Percentiles rank a stretch among this genome's conserved stretches.
Conservation (phyloP, 2,888 invertebrate genomes). For the Leucozona laternaria region DNA sequence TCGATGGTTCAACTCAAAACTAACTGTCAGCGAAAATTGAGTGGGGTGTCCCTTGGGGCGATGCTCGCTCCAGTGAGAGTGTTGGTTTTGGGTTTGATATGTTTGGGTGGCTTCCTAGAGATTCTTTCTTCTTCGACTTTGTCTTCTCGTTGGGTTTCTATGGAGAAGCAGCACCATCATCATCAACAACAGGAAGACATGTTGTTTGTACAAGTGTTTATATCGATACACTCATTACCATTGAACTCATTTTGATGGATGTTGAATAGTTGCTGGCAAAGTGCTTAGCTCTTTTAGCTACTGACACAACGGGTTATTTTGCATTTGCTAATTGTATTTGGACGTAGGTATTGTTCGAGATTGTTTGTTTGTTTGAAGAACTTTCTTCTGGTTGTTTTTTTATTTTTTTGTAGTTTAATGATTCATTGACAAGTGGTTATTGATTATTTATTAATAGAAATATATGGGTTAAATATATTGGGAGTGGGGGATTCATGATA, state of each 20-base stretch:
- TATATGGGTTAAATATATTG: slow-evolving; percentile 12
- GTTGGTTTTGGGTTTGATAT: slow-evolving; percentile 1
- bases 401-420: slow-evolving; percentile 15
- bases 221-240: slow-evolving; percentile 44
- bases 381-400: slow-evolving; percentile 20
- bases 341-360: slow-evolving; percentile 37
- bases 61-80: slow-evolving; percentile 40
- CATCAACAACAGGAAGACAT: slow-evolving; percentile 9
- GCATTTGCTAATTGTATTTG: slow-evolving; percentile 45
- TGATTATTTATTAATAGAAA: slow-evolving; percentile 34
- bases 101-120: slow-evolving; percentile 15
- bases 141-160: neutral
- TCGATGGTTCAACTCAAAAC: slow-evolving; percentile 38
- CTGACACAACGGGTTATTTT: slow-evolving; percentile 34
- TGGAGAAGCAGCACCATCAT: neutral
- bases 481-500: neutral
- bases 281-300: slow-evolving; percentile 26
- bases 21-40: slow-evolving; percentile 40
- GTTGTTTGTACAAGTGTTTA: slow-evolving; percentile 59
- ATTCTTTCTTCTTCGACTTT: slow-evolving; percentile 16
- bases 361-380: slow-evolving; percentile 34
- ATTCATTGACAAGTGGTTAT: slow-evolving; percentile 26
- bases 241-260: slow-evolving; percentile 45
- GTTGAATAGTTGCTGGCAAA: slow-evolving; percentile 15
- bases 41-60: slow-evolving; percentile 51